phyloP scores from a whole-genome alignment of 2,888 invertebrate species.

The Thumatha senex region DNA sequence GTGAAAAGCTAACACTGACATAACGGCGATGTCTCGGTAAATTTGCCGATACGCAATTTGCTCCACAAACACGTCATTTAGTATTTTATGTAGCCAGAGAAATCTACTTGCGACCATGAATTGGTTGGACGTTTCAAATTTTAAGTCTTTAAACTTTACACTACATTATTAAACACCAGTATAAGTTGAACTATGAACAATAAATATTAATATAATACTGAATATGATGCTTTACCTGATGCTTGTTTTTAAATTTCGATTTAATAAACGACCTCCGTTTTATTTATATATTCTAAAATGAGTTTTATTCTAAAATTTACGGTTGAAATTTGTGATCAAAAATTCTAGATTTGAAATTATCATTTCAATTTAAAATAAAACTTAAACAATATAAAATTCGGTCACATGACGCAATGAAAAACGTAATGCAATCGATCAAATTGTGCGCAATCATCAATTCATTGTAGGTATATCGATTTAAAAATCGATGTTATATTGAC shows the following conservation, averaged over 20 bases:
- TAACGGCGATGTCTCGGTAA: slow-evolving; percentile 59
- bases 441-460: slow-evolving; percentile 48
- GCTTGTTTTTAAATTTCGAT: slow-evolving; percentile 6
- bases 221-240: slow-evolving; percentile 29
- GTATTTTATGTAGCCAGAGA: slow-evolving; percentile 37
- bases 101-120: slow-evolving; percentile 33
- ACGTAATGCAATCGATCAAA: slow-evolving; percentile 41
- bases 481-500: slow-evolving; percentile 47
- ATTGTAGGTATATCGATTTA: slow-evolving; percentile 48
- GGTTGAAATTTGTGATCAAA: background rate
- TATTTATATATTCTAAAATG: background rate
- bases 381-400: slow-evolving; percentile 14
- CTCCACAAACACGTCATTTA: slow-evolving; percentile 47
- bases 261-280: background rate
- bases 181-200: slow-evolving; percentile 7
- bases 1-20: slow-evolving; percentile 74
- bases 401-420: slow-evolving; percentile 33
- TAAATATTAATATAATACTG: slow-evolving; percentile 12
- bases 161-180: background rate
- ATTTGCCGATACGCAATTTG: slow-evolving; percentile 72
- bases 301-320: background rate
- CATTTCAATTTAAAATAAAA: slow-evolving; percentile 14
- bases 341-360: slow-evolving; percentile 9
- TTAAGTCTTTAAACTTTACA: background rate
- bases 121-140: slow-evolving; percentile 1